These are phyloP conservation scores for Himalopsyche japonica DNA, from an alignment of 2,888 invertebrate species.

Conservation along the genomic window DNA sequence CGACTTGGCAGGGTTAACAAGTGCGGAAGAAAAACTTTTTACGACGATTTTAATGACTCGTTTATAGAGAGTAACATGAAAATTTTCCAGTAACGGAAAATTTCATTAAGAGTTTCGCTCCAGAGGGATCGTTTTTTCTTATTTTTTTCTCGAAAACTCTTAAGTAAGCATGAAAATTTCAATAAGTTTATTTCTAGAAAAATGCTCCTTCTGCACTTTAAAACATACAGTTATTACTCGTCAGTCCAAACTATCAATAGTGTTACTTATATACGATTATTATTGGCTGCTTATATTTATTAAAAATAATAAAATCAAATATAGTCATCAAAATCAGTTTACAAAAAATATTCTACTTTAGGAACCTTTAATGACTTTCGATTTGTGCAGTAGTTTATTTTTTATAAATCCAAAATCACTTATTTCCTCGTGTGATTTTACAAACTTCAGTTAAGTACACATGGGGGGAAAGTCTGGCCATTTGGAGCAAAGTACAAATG, in stretches of 20 bases:
- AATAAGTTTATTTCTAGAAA: background rate
- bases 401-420: too few species aligned
- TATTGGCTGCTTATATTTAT: too few species aligned
- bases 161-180: background rate
- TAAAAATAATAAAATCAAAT: too few species aligned
- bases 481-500: background rate
- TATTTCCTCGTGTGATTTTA: background rate
- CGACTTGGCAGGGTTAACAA: background rate
- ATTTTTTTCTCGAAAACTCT: background rate
- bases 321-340: too few species aligned
- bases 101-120: background rate
- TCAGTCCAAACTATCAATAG: background rate
- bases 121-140: background rate
- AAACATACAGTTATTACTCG: background rate
- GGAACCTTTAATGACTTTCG: too few species aligned
- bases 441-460: background rate
- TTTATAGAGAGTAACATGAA: background rate
- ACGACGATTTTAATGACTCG: background rate
- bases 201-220: background rate
- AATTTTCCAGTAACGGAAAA: background rate
- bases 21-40: background rate
- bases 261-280: too few species aligned
- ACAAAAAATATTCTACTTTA: too few species aligned
- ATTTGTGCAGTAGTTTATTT: too few species aligned
- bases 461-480: background rate